Percentiles rank a stretch among this genome's conserved stretches.
These are phyloP conservation scores for Drosophila yakuba DNA, from an alignment of 1,140 invertebrate genomes.

Conservation along the genomic window DNA sequence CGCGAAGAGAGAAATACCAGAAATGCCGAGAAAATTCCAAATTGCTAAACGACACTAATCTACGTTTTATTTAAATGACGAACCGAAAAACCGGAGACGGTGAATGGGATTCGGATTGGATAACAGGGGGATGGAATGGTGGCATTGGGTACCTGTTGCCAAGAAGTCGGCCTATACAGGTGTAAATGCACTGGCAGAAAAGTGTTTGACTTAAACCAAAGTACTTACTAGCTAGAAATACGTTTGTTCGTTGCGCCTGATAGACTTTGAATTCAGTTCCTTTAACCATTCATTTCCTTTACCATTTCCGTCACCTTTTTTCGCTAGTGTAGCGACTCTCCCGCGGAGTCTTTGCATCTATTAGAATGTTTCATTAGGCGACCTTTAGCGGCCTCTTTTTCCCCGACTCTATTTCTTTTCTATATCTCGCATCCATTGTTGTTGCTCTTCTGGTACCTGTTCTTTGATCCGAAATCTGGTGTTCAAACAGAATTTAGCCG, in stretches of 20 bases:
- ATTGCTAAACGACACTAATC: slow-evolving; percentile 82
- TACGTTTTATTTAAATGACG: slow-evolving; percentile 78
- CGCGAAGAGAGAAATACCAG: slow-evolving; percentile 22
- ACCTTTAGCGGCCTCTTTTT: slow-evolving; percentile 58
- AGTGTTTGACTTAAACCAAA: not conserved
- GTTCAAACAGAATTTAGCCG: slow-evolving; percentile 80
- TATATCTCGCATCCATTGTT: slow-evolving; percentile 33
- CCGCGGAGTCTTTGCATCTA: slow-evolving; percentile 31
- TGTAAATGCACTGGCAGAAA: slow-evolving; percentile 7
- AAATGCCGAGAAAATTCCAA: slow-evolving; percentile 63
- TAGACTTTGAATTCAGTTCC: too few species aligned
- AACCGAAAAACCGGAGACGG: slow-evolving; percentile 20
- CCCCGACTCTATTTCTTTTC: slow-evolving; percentile 32
- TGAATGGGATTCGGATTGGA: slow-evolving; percentile 2
- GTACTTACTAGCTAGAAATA: not conserved
- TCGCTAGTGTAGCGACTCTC: slow-evolving; percentile 25
- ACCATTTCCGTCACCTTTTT: not conserved
- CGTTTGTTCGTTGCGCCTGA: too few species aligned
- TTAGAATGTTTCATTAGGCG: slow-evolving; percentile 74
- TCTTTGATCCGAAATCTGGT: slow-evolving; percentile 55
- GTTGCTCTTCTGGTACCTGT: slow-evolving; percentile 58
- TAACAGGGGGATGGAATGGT: not conserved
- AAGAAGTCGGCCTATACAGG: slow-evolving; percentile 34
- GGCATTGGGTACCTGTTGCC: slow-evolving; percentile 41
- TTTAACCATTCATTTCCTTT: too few species aligned